A percentile compares a stretch with the other conserved stretches of the same genome.
phyloP scores from a whole-genome alignment of 2,888 invertebrate species.

The Agrochola macilenta region DNA sequence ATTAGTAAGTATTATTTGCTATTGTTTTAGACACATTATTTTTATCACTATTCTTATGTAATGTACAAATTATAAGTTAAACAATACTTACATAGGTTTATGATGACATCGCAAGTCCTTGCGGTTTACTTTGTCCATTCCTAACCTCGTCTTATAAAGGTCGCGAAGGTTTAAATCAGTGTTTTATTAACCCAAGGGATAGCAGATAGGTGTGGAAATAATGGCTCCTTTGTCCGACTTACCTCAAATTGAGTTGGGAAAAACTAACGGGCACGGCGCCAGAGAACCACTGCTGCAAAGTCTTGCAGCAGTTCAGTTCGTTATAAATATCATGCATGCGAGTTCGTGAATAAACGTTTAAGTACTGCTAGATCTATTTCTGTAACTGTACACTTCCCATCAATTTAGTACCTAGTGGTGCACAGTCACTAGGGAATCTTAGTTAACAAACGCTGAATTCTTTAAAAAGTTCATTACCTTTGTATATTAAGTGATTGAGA shows the following conservation, averaged over 20 bases:
- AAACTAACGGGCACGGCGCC: conserved; percentile 74
- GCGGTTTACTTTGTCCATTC: conserved; percentile 1
- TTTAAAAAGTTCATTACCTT: not conserved
- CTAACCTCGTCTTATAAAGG: not conserved
- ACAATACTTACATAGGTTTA: not conserved
- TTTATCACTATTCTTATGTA: conserved; percentile 23
- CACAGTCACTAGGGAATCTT: not conserved
- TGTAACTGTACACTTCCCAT: conserved; percentile 36
- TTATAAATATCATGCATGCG: conserved; percentile 62
- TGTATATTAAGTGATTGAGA: not conserved
- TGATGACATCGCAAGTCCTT: conserved; percentile 8
- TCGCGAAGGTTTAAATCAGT: not conserved
- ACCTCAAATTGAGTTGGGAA: conserved; percentile 57
- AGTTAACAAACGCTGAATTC: not conserved
- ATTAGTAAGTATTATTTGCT: conserved; percentile 33
- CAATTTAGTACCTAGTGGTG: conserved; percentile 6
- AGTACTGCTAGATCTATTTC: conserved; percentile 48
- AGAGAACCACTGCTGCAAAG: conserved; percentile 59
- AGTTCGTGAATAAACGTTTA: conserved; percentile 55
- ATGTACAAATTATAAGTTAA: conserved; percentile 8
- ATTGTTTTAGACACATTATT: conserved; percentile 31
- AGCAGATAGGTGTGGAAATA: conserved; percentile 31
- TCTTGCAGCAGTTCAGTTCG: conserved; percentile 68
- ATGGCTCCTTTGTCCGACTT: conserved; percentile 45
- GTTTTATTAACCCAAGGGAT: not conserved